These are phyloP conservation scores for Pitangus sulphuratus DNA, from an alignment of 2,797 vertebrate species.

Conservation along the genomic window DNA sequence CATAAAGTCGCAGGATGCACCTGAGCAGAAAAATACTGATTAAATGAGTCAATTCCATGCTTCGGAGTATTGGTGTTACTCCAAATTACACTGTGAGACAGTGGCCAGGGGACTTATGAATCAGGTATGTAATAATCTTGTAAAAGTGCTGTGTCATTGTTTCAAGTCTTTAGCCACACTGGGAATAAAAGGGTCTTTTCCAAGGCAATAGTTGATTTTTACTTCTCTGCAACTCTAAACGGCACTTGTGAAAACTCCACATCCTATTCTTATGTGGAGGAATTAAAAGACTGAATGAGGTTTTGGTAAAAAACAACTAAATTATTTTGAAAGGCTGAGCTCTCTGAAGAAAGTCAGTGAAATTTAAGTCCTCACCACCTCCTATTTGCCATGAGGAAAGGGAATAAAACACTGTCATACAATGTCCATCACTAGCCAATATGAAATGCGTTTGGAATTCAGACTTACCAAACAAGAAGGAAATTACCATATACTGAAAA, in stretches of 20 bases:
- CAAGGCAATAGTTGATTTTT: neutral
- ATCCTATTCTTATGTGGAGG: neutral
- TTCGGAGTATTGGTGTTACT: neutral
- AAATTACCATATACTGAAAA: neutral
- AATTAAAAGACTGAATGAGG: neutral
- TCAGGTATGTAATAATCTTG: neutral
- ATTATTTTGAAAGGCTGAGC: neutral
- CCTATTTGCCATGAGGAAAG: neutral
- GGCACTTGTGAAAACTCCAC: neutral
- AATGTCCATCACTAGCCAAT: neutral
- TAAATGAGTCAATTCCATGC: neutral
- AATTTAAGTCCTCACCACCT: neutral
- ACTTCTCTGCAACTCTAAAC: neutral
- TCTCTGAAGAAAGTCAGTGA: neutral
- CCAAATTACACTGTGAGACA: neutral
- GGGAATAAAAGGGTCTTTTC: neutral
- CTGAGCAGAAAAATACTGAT: neutral
- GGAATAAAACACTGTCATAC: neutral
- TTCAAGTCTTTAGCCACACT: neutral
- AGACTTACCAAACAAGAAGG: neutral
- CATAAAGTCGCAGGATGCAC: neutral
- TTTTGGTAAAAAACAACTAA: neutral
- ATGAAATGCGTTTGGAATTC: neutral
- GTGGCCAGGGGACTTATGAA: neutral
- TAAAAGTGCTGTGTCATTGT: neutral